Base-by-base conservation (phyloP, 2,113 vertebrate species). In the Triplophysa dalaica region DNA sequence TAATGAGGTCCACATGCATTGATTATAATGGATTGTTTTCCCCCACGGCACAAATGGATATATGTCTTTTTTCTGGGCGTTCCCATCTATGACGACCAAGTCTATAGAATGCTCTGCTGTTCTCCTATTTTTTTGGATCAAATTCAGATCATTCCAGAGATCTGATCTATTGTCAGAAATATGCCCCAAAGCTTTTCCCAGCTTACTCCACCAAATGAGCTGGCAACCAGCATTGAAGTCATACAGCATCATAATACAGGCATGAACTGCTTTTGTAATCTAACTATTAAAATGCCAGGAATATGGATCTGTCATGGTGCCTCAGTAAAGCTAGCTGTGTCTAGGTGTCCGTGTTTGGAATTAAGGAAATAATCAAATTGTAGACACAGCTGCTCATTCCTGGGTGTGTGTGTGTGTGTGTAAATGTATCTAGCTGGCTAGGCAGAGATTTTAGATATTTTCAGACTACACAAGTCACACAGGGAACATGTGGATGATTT, bases 281-380 rank as follows among this genome's bases (percentile, higher is more conserved):
- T 83, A 84, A 84, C 86, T 86, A 85, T 85, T 83, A 76, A 38
- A 86, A 81, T 84, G 82, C 85, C 86, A 89, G 89, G 80, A 88
- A 89, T 90, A 90, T 86, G 82, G 81, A 72, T 19, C 10, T 87
- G 86, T 86, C 84, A 84, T 11, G 2, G 10, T 26, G 58, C 70
- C 4, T 11, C 61, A 24, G 22, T 61, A 45, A 58, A 70, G 29
- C 33, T 75, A 0, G n/a, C 8, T 10, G 19, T n/a, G 50, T 58
- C 21, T 24, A 61, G 11, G 22, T 21, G 12, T 38, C 22, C 0
- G 77, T 83, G 56, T 77, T 0, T 56, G 50, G 29, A 77, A 66
- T 56, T 41, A 60, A 6, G 12, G 8, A 77, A 83, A 63, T 72
- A 66, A 73, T 14, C 52, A 33, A 67, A 68, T 26, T 70, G 63